Conservation (phyloP, 2,888 invertebrate genomes). For the Ichneumoninae sp. region DNA sequence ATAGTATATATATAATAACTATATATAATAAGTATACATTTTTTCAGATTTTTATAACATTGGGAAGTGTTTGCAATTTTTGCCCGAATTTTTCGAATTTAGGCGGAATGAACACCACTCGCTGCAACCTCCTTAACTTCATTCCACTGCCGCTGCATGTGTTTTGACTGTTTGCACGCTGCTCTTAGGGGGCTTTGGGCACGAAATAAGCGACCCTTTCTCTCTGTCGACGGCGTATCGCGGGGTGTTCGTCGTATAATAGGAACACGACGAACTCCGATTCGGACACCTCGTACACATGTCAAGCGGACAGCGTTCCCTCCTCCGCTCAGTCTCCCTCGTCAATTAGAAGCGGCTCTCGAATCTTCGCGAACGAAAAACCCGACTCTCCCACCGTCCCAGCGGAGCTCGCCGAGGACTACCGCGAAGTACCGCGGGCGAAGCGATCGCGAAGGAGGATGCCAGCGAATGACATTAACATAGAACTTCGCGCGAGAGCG, state of each 20-base stretch:
- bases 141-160: no score
- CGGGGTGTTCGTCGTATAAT: conserved; percentile 71
- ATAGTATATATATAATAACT: no score
- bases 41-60: no score
- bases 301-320: conserved; percentile 69
- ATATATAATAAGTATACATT: no score
- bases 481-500: conserved; percentile 40
- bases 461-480: conserved; percentile 1
- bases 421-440: conserved; percentile 71
- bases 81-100: no score
- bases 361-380: conserved; percentile 75
- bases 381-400: conserved; percentile 67
- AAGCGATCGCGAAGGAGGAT: conserved; percentile 66
- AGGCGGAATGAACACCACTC: no score
- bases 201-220: no score
- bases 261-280: conserved; percentile 76
- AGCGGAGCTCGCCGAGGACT: conserved; percentile 57
- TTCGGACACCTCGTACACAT: conserved; percentile 81
- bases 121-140: no score
- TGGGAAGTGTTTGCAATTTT: no score
- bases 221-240: conserved; percentile 10
- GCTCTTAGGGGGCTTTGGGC: no score
- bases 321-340: conserved; percentile 64
- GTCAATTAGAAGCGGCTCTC: conserved; percentile 81
- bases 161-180: no score